Conservation (phyloP, 2,113 vertebrate species). For the Forbesichthys agassizii region DNA sequence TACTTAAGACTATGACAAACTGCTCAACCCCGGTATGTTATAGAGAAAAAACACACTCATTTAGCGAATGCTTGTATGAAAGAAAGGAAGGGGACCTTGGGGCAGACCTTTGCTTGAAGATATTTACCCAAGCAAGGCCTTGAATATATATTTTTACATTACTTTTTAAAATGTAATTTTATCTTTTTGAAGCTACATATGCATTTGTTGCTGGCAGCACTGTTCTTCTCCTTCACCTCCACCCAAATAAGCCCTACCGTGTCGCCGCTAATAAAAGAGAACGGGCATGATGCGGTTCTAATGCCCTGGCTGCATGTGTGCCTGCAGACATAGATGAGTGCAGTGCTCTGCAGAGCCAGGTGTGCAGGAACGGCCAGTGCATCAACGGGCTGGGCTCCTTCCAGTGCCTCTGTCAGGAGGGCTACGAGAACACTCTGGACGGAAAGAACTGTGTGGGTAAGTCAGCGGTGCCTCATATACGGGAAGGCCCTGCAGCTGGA, state of each 20-base stretch:
- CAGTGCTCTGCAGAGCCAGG: constrained; percentile 83
- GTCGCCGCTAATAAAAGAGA: too few species aligned
- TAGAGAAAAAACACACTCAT: too few species aligned
- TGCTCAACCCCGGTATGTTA: too few species aligned
- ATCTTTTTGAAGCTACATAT: background rate
- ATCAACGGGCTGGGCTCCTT: constrained; percentile 91
- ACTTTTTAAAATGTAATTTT: too few species aligned
- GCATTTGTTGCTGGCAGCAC: background rate
- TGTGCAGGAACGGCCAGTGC: constrained; percentile 89
- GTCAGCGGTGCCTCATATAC: constrained; percentile 10
- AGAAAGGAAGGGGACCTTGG: too few species aligned
- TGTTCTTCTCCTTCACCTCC: too few species aligned
- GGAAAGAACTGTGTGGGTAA: constrained; percentile 92
- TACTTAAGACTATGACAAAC: too few species aligned
- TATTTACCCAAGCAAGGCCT: too few species aligned
- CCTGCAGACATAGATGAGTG: constrained; percentile 89
- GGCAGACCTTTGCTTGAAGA: too few species aligned
- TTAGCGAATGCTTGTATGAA: too few species aligned
- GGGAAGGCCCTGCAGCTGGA: background rate
- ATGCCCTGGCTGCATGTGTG: constrained; percentile 9
- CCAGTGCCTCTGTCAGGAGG: constrained; percentile 91
- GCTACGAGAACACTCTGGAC: constrained; percentile 87
- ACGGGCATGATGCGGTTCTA: background rate
- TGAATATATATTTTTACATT: too few species aligned
- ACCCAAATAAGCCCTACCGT: too few species aligned